Conservation (phyloP, 2,888 invertebrate genomes). For the Salticus scenicus region DNA sequence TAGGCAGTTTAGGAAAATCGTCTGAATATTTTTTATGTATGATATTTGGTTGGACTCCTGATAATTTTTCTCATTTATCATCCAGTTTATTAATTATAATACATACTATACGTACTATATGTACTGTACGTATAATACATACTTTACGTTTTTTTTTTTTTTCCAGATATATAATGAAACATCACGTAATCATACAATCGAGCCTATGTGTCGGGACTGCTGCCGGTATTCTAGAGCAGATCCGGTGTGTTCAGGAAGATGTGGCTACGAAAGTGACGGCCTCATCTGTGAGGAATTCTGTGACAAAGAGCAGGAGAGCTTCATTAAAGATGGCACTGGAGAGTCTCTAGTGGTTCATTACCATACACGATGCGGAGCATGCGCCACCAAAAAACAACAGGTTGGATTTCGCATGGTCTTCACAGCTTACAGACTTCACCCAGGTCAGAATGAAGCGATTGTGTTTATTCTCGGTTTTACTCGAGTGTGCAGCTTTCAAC, state of each 20-base stretch:
- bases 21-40: too few relatives aligned
- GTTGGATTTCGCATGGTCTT: slow-evolving; percentile 66
- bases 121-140: too few relatives aligned
- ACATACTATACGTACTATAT: too few relatives aligned
- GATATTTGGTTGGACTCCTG: too few relatives aligned
- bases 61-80: too few relatives aligned
- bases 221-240: slow-evolving; percentile 30
- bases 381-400: slow-evolving; percentile 33
- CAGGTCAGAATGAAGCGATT: slow-evolving; percentile 40
- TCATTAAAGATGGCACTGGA: slow-evolving; percentile 17
- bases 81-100: too few relatives aligned
- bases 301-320: slow-evolving; percentile 26
- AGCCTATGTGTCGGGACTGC: slow-evolving; percentile 53
- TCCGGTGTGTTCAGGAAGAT: slow-evolving; percentile 24
- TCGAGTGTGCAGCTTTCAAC: too few relatives aligned
- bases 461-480: background rate
- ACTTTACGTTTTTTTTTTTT: background rate
- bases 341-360: slow-evolving; percentile 36
- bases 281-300: slow-evolving; percentile 54
- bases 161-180: slow-evolving; percentile 58
- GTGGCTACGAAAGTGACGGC: slow-evolving; percentile 56
- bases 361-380: slow-evolving; percentile 58
- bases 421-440: slow-evolving; percentile 51
- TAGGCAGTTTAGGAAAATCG: too few relatives aligned
- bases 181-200: slow-evolving; percentile 17